A percentile compares a stretch with the other conserved stretches of the same genome.
These are phyloP conservation scores for Eptesicus fuscus DNA, from an alignment of 2,113 vertebrate genomes.

Conservation along the genomic window DNA sequence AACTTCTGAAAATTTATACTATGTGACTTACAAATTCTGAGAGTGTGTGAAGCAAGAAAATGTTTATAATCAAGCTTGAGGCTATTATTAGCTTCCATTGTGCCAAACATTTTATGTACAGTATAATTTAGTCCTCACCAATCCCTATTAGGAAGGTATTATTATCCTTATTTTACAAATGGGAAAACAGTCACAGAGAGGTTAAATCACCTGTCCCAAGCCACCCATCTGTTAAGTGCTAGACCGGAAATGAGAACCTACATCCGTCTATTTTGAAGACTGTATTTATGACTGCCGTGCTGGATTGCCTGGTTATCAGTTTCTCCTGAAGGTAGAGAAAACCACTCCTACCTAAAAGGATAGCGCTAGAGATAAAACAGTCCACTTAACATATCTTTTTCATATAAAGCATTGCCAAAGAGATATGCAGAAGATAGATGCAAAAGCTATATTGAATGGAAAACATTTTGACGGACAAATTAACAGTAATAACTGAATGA, in stretches of 20 bases:
- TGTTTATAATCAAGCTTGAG: slow-evolving; percentile 39
- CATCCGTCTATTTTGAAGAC: not conserved
- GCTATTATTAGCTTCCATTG: slow-evolving; percentile 55
- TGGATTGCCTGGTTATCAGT: not conserved
- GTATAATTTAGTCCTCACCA: slow-evolving; percentile 65
- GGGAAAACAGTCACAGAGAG: slow-evolving; percentile 54
- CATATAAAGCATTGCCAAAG: not conserved
- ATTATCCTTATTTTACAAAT: slow-evolving; percentile 63
- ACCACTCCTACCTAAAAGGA: not conserved
- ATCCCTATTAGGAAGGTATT: slow-evolving; percentile 58
- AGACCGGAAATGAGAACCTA: not conserved
- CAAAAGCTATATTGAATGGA: not conserved
- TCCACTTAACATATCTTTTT: not conserved
- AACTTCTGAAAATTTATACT: slow-evolving; percentile 41
- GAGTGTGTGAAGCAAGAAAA: slow-evolving; percentile 35
- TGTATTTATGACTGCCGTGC: not conserved
- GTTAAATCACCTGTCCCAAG: slow-evolving; percentile 55
- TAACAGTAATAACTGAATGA: not conserved
- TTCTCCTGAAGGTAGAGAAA: not conserved
- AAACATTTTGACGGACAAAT: slow-evolving; percentile 18
- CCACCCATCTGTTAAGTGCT: not conserved
- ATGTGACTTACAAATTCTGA: slow-evolving; percentile 12
- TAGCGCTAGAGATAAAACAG: not conserved
- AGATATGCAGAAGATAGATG: not conserved
- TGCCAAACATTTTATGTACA: slow-evolving; percentile 58